These are phyloP conservation scores for Hylaea fasciaria DNA, from an alignment of 2,888 invertebrate species.

Conservation along the genomic window DNA sequence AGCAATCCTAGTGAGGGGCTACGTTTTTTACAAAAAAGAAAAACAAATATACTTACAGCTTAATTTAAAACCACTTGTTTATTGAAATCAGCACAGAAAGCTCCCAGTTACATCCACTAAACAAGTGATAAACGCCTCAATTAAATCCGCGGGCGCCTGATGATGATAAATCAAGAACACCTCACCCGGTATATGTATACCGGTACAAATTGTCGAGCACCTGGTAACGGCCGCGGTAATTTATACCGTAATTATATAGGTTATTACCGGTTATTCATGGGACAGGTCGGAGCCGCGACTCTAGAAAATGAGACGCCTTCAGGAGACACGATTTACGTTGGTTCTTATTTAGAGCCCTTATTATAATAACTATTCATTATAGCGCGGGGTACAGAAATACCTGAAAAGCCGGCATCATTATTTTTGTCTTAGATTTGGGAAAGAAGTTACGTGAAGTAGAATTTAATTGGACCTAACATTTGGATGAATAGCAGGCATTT, in stretches of 20 bases:
- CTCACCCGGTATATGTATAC: background rate
- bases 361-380: no score
- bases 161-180: slow-evolving; percentile 21
- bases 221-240: slow-evolving; percentile 28
- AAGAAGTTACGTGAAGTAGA: no score
- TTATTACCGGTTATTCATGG: slow-evolving; percentile 32
- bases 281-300: background rate
- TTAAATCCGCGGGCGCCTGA: slow-evolving; percentile 4
- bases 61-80: no score
- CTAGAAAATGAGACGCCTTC: background rate
- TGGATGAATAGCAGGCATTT: no score
- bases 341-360: background rate
- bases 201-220: slow-evolving; percentile 21
- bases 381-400: no score
- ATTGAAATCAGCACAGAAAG: background rate
- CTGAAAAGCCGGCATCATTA: no score
- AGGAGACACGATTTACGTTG: background rate
- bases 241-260: slow-evolving; percentile 37
- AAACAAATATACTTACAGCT: no score
- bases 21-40: no score
- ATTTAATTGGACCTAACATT: no score
- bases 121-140: slow-evolving; percentile 17
- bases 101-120: background rate
- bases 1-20: no score
- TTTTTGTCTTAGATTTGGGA: no score